Base-by-base conservation (phyloP, 1,140 invertebrate species). In the Caenorhabditis elegans region DNA sequence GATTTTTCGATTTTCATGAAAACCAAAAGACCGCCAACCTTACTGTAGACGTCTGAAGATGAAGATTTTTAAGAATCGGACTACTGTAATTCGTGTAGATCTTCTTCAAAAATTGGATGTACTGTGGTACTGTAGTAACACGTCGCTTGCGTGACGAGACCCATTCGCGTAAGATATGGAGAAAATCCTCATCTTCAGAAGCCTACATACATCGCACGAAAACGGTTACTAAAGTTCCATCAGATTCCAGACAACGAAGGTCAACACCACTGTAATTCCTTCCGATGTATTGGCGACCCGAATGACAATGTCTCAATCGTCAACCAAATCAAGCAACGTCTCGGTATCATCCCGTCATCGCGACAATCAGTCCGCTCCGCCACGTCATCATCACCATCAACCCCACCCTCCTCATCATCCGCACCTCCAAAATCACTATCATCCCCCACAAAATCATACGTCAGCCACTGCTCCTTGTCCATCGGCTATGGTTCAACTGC, bases 271-370 rank as follows among this genome's bases (percentile, higher is more conserved):
- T 53, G n/a, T 22, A 53, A n/a, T 26, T 5, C 26, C n/a, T 22
- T 53, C 51, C n/a, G n/a, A 19, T 8, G n/a, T 6, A 8, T 8
- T 22, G 26, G 15, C 24, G 28, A 17, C 17, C 3, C 76, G 47
- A 2, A 22, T 49, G 60, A 39, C 34, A 13, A 13, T 39, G 60
- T 70, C 34, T 70, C 26, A 77, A 26, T 46, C 47, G 26, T 53
- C 26, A 49, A 24, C 22, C 19, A 51, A 43, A 78, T 78, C 46
- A 53, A 39, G 49, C 77, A 36, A 6, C 46, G 34, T 39, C 77
- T 53, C 77, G 47, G 47, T n/a, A 24, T 51, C 77, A 22, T 51
- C 19, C 26, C 48, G 49, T 78, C 48, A 48, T 46, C 75, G 75
- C 24, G 43, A 49, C 43, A 48, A 49, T 77, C 43, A 49, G 36